These are phyloP conservation scores for Lethocerus indicus DNA, from an alignment of 1,140 invertebrate genomes.

Conservation along the genomic window DNA sequence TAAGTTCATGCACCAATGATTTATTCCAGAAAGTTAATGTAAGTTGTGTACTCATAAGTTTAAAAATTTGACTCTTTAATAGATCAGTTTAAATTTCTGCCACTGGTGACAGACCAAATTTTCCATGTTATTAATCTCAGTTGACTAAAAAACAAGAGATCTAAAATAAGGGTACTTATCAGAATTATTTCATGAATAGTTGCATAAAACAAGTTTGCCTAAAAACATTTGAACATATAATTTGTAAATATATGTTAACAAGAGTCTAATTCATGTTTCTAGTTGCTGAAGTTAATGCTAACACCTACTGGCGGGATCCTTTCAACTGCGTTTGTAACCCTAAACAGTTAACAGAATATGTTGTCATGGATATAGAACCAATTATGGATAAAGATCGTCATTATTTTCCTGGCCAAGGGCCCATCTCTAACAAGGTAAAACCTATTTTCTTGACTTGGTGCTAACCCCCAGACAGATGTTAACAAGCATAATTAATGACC, in stretches of 20 bases:
- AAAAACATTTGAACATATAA: background rate
- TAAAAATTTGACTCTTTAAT: no score
- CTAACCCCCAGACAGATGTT: background rate
- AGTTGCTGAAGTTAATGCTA: slow-evolving; percentile 74
- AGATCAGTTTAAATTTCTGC: no score
- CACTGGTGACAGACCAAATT: no score
- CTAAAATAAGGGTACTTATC: no score
- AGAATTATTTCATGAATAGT: no score
- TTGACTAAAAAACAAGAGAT: no score
- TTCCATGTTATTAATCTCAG: no score
- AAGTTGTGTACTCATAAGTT: no score
- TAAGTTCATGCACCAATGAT: no score
- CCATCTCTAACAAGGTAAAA: slow-evolving; percentile 54
- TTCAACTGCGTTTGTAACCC: slow-evolving; percentile 77
- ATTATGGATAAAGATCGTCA: slow-evolving; percentile 60
- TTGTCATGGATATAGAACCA: slow-evolving; percentile 87
- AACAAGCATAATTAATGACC: background rate
- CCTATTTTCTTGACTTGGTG: background rate
- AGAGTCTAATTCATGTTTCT: slow-evolving; percentile 13
- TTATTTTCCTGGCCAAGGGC: slow-evolving; percentile 70
- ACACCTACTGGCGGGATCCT: slow-evolving; percentile 68
- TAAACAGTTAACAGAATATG: slow-evolving; percentile 82
- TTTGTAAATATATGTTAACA: background rate
- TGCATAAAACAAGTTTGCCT: no score
- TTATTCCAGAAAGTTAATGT: no score